Evolutionary conservation across 2,797 vertebrate genomes (phyloP).

Genomic region (Coilia nasus): DNA sequence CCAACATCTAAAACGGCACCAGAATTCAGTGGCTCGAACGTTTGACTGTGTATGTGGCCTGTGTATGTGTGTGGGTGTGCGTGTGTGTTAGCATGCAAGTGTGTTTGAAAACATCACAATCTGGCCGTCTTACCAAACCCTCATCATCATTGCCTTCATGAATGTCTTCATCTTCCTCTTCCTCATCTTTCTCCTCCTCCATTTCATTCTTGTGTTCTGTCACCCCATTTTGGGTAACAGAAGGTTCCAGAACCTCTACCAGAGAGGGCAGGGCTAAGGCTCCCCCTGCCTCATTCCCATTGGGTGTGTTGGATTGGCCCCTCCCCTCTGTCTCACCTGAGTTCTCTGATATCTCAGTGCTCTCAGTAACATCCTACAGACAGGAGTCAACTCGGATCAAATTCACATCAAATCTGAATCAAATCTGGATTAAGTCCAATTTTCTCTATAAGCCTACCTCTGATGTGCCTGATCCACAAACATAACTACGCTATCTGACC

Average conservation of each 20-base stretch:
- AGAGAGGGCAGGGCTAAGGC: not conserved
- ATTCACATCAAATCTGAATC: not conserved
- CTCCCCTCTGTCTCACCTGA: constrained; percentile 32
- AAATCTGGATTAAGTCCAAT: not conserved
- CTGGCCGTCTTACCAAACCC: constrained; percentile 59
- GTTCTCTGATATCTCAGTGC: constrained; percentile 46
- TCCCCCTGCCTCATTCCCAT: not conserved
- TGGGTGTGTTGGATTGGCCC: not conserved
- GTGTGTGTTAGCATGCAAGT: too few relatives aligned
- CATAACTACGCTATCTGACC: not conserved
- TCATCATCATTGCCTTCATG: constrained; percentile 55
- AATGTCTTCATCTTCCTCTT: constrained; percentile 40
- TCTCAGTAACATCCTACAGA: constrained; percentile 61
- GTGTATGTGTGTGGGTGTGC: not conserved
- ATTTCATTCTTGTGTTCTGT: constrained; percentile 53
- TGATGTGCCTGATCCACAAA: not conserved
- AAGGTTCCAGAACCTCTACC: not conserved
- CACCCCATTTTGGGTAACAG: constrained; percentile 29
- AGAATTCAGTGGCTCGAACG: not conserved
- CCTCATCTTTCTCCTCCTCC: not conserved
- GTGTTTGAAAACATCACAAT: not conserved
- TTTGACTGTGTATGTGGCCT: not conserved
- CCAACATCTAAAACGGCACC: not conserved
- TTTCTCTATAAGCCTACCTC: not conserved
- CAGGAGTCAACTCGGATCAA: not conserved